Evolutionary conservation across 2,113 vertebrate species (phyloP).

Genomic region (Pristiophorus japonicus): DNA sequence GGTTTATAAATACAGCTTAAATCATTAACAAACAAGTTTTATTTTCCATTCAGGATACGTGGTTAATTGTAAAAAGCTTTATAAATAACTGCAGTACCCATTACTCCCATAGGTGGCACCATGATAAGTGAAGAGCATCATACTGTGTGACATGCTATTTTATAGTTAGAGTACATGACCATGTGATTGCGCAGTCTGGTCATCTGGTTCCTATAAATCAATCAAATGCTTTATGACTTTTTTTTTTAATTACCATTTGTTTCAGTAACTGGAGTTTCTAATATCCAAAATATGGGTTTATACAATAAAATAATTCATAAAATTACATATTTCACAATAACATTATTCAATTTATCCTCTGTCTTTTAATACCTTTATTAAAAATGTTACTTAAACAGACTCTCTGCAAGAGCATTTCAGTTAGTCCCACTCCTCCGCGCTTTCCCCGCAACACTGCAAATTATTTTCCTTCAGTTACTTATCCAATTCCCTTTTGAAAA

Average conservation of each 20-base stretch:
- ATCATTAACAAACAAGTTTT: not conserved
- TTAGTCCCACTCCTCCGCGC: too few species aligned
- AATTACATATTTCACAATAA: not conserved
- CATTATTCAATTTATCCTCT: not conserved
- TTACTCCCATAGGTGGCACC: not conserved
- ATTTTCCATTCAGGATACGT: not conserved
- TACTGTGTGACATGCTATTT: not conserved
- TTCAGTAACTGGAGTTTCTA: not conserved
- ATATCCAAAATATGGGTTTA: not conserved
- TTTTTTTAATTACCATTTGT: not conserved
- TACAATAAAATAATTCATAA: not conserved
- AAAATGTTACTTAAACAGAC: not conserved
- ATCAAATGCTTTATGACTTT: not conserved
- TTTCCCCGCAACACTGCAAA: too few species aligned
- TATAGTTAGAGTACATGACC: not conserved
- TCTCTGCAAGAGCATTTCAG: too few species aligned
- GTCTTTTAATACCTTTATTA: not conserved
- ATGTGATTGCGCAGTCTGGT: not conserved
- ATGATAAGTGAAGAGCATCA: not conserved
- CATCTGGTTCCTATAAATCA: not conserved
- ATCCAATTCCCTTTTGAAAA: too few species aligned
- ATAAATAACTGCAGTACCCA: not conserved
- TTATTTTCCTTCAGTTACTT: too few species aligned
- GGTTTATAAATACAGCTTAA: not conserved
- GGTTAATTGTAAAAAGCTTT: not conserved